phyloP scores from a whole-genome alignment of 2,888 invertebrate genomes.

The Platycheirus rosarum region DNA sequence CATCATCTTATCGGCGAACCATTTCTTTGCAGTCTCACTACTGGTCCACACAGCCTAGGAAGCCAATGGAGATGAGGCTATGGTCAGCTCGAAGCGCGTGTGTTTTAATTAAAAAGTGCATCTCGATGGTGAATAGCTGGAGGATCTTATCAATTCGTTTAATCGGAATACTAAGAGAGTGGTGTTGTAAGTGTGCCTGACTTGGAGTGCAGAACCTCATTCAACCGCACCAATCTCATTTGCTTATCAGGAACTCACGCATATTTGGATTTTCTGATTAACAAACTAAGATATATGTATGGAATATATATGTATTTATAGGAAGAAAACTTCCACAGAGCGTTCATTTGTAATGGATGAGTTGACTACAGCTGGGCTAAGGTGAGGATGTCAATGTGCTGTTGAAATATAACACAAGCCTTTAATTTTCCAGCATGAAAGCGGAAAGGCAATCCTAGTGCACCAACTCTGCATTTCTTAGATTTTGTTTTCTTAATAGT shows the following conservation, averaged over 20 bases:
- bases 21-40: slow-evolving; percentile 32
- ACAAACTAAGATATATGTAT: slow-evolving; percentile 54
- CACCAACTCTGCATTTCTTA: neutral
- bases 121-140: slow-evolving; percentile 61
- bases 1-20: slow-evolving; percentile 66
- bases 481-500: slow-evolving; percentile 28
- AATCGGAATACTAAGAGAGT: slow-evolving; percentile 65
- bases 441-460: slow-evolving; percentile 1
- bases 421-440: slow-evolving; percentile 43
- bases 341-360: slow-evolving; percentile 49
- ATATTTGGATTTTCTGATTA: slow-evolving; percentile 75
- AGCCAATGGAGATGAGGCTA: slow-evolving; percentile 3
- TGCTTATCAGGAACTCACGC: slow-evolving; percentile 76
- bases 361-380: slow-evolving; percentile 44
- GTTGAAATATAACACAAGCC: slow-evolving; percentile 67
- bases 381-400: slow-evolving; percentile 57
- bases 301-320: neutral
- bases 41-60: slow-evolving; percentile 8
- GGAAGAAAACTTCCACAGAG: slow-evolving; percentile 4
- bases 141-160: slow-evolving; percentile 71
- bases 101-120: slow-evolving; percentile 70
- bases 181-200: slow-evolving; percentile 19
- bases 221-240: slow-evolving; percentile 68
- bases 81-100: slow-evolving; percentile 54
- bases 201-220: slow-evolving; percentile 27